Evolutionary conservation across 2,888 invertebrate species (phyloP).

Genomic region (Elaeidobius kamerunicus): DNA sequence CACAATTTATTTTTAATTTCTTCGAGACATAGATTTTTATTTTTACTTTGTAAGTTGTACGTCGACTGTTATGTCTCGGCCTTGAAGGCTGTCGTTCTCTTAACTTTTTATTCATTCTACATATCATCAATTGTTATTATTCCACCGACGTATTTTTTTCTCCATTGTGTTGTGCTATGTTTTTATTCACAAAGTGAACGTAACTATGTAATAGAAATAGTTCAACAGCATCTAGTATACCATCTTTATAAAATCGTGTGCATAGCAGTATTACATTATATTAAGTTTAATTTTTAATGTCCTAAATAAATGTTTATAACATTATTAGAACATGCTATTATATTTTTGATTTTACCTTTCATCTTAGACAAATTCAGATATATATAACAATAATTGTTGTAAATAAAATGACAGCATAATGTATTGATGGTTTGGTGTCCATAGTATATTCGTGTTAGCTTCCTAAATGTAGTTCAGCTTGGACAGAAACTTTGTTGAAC

Average conservation of each 20-base stretch:
- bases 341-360: slow-evolving; percentile 12
- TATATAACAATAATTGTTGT: slow-evolving; percentile 39
- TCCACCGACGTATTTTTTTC: slow-evolving; percentile 21
- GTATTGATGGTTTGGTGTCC: slow-evolving; percentile 32
- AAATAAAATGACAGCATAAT: slow-evolving; percentile 44
- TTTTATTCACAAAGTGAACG: slow-evolving; percentile 23
- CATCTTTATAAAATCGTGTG: slow-evolving; percentile 22
- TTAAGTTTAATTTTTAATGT: slow-evolving; percentile 26
- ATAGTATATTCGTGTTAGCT: slow-evolving; percentile 27
- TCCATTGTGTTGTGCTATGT: slow-evolving; percentile 32
- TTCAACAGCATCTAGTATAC: slow-evolving; percentile 26
- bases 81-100: slow-evolving; percentile 23
- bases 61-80: slow-evolving; percentile 17
- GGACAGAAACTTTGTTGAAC: slow-evolving; percentile 18
- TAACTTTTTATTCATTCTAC: slow-evolving; percentile 31
- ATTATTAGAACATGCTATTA: slow-evolving; percentile 3
- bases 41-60: slow-evolving; percentile 24
- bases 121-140: slow-evolving; percentile 31
- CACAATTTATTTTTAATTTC: slow-evolving; percentile 50
- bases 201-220: slow-evolving; percentile 17
- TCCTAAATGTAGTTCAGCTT: slow-evolving; percentile 25
- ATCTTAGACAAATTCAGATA: slow-evolving; percentile 19
- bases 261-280: slow-evolving; percentile 30
- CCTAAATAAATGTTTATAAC: slow-evolving; percentile 22
- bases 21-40: slow-evolving; percentile 33